phyloP scores from a whole-genome alignment of 2,797 vertebrate species.

The Naso thynnoides region DNA sequence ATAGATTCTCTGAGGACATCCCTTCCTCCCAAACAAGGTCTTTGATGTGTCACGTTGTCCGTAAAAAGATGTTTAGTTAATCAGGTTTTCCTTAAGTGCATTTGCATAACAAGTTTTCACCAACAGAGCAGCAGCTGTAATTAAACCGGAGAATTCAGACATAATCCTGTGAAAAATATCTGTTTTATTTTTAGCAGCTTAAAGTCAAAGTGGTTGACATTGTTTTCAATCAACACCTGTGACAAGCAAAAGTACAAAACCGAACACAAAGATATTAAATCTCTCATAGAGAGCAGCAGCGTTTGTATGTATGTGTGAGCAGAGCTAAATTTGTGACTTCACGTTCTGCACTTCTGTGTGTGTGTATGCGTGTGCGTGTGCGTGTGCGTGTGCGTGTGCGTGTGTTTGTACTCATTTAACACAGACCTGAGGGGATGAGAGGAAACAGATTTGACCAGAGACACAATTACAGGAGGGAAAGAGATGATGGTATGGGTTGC shows the following conservation, averaged over 20 bases:
- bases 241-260: not conserved
- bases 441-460: conserved; percentile 76
- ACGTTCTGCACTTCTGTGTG: conserved; percentile 7
- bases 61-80: not conserved
- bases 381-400: conserved; percentile 34
- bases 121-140: not conserved
- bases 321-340: no score
- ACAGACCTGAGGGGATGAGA: conserved; percentile 55
- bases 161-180: not conserved
- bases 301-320: conserved; percentile 12
- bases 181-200: not conserved
- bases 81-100: not conserved
- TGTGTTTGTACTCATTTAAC: conserved; percentile 59
- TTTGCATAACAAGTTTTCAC: conserved; percentile 13
- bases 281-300: conserved; percentile 7
- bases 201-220: not conserved
- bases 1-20: not conserved
- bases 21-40: not conserved
- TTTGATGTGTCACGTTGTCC: not conserved
- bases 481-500: conserved; percentile 65
- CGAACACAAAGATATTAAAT: conserved; percentile 15
- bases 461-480: conserved; percentile 71
- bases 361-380: conserved; percentile 8
- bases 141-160: conserved; percentile 9
- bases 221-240: not conserved